Percentiles rank a stretch among this genome's conserved stretches.
phyloP scores from a whole-genome alignment of 2,888 invertebrate species.

The Campopleginae sp. region DNA sequence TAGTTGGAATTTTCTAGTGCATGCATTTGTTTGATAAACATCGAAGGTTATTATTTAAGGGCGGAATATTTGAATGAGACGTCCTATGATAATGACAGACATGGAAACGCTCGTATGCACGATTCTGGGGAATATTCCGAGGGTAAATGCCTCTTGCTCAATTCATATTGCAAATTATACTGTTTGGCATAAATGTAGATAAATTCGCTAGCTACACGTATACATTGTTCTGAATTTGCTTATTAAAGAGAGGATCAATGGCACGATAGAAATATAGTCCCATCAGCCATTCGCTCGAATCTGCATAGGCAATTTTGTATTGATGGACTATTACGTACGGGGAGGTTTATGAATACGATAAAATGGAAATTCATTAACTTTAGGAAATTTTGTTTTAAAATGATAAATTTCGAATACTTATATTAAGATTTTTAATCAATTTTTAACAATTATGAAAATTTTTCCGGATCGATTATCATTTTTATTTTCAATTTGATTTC shows the following conservation, averaged over 20 bases:
- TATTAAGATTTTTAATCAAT: background rate
- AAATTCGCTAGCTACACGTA: background rate
- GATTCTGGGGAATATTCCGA: background rate
- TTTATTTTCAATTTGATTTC: no score
- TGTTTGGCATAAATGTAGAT: slow-evolving; percentile 11
- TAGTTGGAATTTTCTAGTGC: background rate
- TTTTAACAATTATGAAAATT: background rate
- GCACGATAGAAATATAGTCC: background rate
- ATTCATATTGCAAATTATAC: background rate
- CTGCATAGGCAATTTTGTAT: slow-evolving; percentile 17
- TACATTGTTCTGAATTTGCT: slow-evolving; percentile 3
- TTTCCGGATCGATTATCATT: no score
- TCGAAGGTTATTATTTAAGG: background rate
- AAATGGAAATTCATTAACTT: background rate
- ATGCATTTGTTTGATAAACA: background rate
- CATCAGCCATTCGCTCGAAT: background rate
- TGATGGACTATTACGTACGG: background rate
- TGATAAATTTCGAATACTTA: background rate
- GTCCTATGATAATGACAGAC: background rate
- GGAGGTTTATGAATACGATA: background rate
- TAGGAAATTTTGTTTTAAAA: no score
- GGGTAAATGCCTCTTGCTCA: background rate
- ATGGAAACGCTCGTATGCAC: background rate
- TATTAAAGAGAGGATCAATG: slow-evolving; percentile 12
- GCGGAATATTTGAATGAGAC: background rate